Evolutionary conservation across 2,888 invertebrate genomes (phyloP).

Genomic region (Herminia tarsipennalis): DNA sequence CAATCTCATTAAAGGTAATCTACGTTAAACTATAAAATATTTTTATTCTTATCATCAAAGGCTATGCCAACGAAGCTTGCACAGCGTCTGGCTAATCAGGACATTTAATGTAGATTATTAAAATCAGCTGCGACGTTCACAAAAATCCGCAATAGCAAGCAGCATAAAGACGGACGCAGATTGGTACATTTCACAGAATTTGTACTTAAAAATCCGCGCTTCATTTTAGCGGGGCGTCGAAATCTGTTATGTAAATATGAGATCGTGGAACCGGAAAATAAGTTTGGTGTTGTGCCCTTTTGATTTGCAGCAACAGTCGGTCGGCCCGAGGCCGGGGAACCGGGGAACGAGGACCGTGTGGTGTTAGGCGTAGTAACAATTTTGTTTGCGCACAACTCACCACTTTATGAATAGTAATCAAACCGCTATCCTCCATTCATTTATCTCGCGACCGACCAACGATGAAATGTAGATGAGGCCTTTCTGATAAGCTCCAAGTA

Average conservation of each 20-base stretch:
- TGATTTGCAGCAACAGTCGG: constrained; percentile 50
- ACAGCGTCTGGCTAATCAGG: constrained; percentile 3
- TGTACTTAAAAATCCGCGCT: constrained; percentile 42
- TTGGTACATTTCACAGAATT: constrained; percentile 36
- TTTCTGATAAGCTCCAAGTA: constrained; percentile 66
- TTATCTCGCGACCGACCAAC: constrained; percentile 64
- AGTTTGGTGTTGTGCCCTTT: constrained; percentile 62
- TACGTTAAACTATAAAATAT: too few relatives aligned
- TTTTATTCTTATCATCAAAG: too few relatives aligned
- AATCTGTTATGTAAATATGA: constrained; percentile 68
- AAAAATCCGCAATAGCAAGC: constrained; percentile 24
- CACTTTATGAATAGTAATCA: constrained; percentile 78
- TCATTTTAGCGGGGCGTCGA: constrained; percentile 46
- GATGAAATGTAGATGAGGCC: constrained; percentile 75
- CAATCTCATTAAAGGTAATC: too few relatives aligned
- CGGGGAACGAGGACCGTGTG: constrained; percentile 17
- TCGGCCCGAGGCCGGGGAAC: constrained; percentile 29
- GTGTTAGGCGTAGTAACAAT: constrained; percentile 53
- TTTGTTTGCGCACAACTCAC: constrained; percentile 60
- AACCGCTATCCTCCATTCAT: constrained; percentile 65
- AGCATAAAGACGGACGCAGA: constrained; percentile 12
- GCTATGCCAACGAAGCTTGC: too few relatives aligned
- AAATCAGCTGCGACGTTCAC: constrained; percentile 15
- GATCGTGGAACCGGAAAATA: constrained; percentile 64
- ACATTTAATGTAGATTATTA: constrained; percentile 18